phyloP scores from a whole-genome alignment of 30 jellyfish, hydroid and myxozoan genomes.

The Nemopilema nomurai region DNA sequence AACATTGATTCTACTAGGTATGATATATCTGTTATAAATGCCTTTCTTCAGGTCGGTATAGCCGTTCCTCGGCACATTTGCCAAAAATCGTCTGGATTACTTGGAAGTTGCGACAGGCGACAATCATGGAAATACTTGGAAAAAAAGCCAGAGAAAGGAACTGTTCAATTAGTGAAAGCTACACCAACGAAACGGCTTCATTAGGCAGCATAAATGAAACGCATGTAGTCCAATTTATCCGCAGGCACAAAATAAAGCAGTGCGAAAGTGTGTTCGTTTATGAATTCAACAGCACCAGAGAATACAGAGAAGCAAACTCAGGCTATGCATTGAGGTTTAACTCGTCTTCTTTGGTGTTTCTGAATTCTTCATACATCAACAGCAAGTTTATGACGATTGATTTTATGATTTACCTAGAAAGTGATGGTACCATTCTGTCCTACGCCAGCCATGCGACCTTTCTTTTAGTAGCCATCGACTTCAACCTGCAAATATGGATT shows the following conservation, averaged over 20 bases:
- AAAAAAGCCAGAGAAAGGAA: neutral
- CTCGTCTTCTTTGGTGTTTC: constrained; percentile 51
- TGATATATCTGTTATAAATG: constrained; percentile 7
- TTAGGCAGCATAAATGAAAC: constrained; percentile 1
- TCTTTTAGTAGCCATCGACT: constrained; percentile 24
- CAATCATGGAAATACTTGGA: neutral
- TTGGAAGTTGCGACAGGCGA: constrained; percentile 37
- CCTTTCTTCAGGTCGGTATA: constrained; percentile 31
- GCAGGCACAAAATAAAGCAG: constrained; percentile 6
- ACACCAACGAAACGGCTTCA: neutral
- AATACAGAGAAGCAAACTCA: constrained; percentile 56
- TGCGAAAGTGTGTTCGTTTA: constrained; percentile 54
- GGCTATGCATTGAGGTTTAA: constrained; percentile 55
- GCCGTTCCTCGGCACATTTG: constrained; percentile 12
- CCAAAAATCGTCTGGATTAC: constrained; percentile 18
- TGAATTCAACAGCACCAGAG: constrained; percentile 20
- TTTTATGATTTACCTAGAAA: constrained; percentile 31
- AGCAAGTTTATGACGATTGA: constrained; percentile 25
- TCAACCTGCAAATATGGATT: constrained; percentile 33
- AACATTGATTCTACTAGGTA: neutral
- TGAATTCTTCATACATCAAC: constrained; percentile 15
- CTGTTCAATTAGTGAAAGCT: constrained; percentile 18
- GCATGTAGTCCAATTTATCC: neutral
- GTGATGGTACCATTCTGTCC: constrained; percentile 57
- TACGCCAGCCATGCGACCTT: constrained; percentile 41